These are phyloP conservation scores for Calosoma granatense DNA, from an alignment of 1,140 invertebrate species.

Conservation along the genomic window DNA sequence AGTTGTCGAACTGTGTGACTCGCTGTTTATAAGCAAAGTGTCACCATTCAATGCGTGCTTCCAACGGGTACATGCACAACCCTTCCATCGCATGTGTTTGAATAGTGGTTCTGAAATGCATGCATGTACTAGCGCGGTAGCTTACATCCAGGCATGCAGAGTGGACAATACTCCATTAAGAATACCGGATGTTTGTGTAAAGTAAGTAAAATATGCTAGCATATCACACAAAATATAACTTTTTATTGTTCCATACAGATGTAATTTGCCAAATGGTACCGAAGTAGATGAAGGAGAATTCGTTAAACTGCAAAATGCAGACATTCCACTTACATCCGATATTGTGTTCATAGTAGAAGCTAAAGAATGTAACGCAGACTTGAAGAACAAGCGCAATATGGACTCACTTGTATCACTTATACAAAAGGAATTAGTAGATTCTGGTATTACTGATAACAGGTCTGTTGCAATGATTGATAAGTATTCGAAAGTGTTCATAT, in stretches of 20 bases:
- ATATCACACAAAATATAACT: neutral
- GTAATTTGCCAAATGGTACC: constrained; percentile 51
- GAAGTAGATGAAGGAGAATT: constrained; percentile 62
- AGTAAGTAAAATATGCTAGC: constrained; percentile 41
- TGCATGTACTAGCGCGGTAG: constrained; percentile 61
- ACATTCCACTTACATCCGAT: constrained; percentile 59
- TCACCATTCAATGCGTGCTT: constrained; percentile 66
- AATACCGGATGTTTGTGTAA: constrained; percentile 68
- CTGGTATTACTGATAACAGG: constrained; percentile 54
- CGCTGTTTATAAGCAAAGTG: constrained; percentile 58
- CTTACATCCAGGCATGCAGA: constrained; percentile 68
- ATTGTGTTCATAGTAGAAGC: constrained; percentile 83
- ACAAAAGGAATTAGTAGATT: constrained; percentile 53
- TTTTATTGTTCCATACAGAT: constrained; percentile 34
- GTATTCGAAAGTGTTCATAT: constrained; percentile 18
- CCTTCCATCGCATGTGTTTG: constrained; percentile 53
- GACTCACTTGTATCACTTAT: constrained; percentile 53
- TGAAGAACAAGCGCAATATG: constrained; percentile 51
- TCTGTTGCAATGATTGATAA: constrained; percentile 24
- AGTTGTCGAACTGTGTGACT: constrained; percentile 44
- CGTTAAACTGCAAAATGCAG: constrained; percentile 37
- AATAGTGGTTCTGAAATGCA: constrained; percentile 41
- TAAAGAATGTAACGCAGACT: constrained; percentile 64
- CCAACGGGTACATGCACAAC: constrained; percentile 47
- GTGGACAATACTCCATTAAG: constrained; percentile 61